Conservation (phyloP, 2,888 invertebrate genomes). For the Stenolophus ochropezus region DNA sequence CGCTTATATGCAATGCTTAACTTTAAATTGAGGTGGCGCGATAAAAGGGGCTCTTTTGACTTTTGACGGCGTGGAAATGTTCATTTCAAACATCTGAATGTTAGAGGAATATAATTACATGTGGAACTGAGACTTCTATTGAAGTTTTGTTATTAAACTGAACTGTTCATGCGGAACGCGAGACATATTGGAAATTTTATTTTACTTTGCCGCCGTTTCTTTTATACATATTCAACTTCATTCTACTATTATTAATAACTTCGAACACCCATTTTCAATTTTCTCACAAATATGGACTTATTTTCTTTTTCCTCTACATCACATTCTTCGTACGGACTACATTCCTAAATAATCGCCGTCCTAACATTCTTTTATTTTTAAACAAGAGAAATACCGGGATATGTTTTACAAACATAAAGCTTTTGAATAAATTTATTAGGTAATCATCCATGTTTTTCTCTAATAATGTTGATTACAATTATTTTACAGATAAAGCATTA, state of each 20-base stretch:
- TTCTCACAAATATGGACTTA: not conserved
- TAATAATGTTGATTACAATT: no score
- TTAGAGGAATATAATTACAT: not conserved
- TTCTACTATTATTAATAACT: not conserved
- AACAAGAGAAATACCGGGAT: no score
- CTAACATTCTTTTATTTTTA: no score
- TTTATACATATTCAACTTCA: not conserved
- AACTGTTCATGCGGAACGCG: not conserved
- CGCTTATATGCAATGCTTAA: not conserved
- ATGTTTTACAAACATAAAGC: no score
- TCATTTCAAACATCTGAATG: not conserved
- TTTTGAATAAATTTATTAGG: no score
- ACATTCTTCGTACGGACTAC: no score
- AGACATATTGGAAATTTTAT: not conserved
- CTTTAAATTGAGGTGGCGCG: conserved; percentile 4
- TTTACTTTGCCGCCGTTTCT: not conserved
- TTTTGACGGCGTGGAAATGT: conserved; percentile 6
- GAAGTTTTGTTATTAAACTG: not conserved
- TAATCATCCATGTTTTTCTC: no score
- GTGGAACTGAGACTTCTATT: not conserved
- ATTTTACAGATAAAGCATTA: no score
- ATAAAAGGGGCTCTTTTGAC: conserved; percentile 8
- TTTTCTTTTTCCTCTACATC: no score
- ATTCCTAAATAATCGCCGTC: no score
- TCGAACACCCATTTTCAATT: not conserved